phyloP scores from a whole-genome alignment of 1,140 invertebrate genomes.

The Laupala kohalensis region DNA sequence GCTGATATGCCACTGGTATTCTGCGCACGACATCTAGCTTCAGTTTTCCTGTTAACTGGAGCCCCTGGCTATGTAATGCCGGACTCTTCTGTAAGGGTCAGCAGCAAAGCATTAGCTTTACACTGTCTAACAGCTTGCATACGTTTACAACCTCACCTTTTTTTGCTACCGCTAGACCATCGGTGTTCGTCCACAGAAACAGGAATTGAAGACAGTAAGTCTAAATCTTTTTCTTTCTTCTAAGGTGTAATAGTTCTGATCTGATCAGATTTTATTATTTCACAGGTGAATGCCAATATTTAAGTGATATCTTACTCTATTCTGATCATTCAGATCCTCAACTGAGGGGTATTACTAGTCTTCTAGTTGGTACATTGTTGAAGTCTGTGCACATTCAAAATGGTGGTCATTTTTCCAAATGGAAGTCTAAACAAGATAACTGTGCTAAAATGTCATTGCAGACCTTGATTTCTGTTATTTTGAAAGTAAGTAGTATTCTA shows the following conservation, averaged over 20 bases:
- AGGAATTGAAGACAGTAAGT: not conserved
- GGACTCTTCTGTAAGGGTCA: constrained; percentile 60
- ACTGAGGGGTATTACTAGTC: constrained; percentile 55
- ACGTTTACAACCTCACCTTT: constrained; percentile 51
- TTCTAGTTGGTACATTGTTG: constrained; percentile 53
- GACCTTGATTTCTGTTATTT: constrained; percentile 35
- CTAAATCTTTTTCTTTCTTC: not conserved
- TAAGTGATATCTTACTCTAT: constrained; percentile 57
- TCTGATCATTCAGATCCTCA: constrained; percentile 67
- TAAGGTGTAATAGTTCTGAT: constrained; percentile 5
- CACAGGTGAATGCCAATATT: constrained; percentile 18
- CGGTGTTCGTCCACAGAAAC: constrained; percentile 11
- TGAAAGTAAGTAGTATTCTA: constrained; percentile 37
- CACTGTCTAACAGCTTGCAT: constrained; percentile 57
- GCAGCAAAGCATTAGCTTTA: constrained; percentile 68
- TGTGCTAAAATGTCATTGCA: constrained; percentile 30
- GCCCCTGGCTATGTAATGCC: constrained; percentile 42
- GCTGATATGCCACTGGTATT: constrained; percentile 53
- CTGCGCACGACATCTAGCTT: constrained; percentile 56
- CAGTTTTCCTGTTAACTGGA: constrained; percentile 61
- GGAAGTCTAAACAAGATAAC: constrained; percentile 6
- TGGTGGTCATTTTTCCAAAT: constrained; percentile 36
- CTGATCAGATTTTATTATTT: not conserved
- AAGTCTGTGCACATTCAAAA: constrained; percentile 43
- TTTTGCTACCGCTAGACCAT: constrained; percentile 46